phyloP scores from a whole-genome alignment of 2,113 vertebrate species.

The Pelecanus crispus region DNA sequence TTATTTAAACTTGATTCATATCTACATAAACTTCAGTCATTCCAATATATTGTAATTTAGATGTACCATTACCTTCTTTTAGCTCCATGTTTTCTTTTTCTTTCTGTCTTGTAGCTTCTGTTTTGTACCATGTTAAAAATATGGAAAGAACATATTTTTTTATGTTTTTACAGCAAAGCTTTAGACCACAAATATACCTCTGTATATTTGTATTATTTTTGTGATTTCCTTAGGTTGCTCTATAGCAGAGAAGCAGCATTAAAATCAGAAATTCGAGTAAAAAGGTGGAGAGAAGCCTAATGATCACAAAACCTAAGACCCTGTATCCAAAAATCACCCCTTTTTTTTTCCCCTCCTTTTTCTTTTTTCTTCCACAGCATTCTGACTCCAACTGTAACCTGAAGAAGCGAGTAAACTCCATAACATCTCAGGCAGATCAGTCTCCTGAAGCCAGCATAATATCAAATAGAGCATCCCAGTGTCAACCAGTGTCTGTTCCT shows the following conservation, averaged over 20 bases:
- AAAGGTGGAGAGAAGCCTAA: not conserved
- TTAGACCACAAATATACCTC: not conserved
- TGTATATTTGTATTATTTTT: not conserved
- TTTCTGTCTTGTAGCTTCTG: not conserved
- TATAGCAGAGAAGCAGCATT: not conserved
- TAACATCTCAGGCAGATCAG: slow-evolving; percentile 69
- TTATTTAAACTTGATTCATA: not conserved
- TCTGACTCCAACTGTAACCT: slow-evolving; percentile 82
- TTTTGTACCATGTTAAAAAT: not conserved
- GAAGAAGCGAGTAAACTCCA: slow-evolving; percentile 88
- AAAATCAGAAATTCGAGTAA: not conserved
- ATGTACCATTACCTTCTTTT: not conserved
- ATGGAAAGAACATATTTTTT: not conserved
- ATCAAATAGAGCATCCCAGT: slow-evolving; percentile 61
- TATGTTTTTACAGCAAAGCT: not conserved
- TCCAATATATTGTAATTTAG: not conserved
- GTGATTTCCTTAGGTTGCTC: not conserved
- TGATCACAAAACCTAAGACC: not conserved
- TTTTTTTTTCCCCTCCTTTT: not conserved
- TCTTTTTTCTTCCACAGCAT: slow-evolving; percentile 43
- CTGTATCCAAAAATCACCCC: not conserved
- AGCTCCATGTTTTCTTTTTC: not conserved
- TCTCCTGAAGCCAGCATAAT: slow-evolving; percentile 70
- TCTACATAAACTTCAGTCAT: not conserved
- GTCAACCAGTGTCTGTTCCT: slow-evolving; percentile 50